These are phyloP conservation scores for Bicyclus anynana DNA, from an alignment of 1,140 invertebrate species.

Conservation along the genomic window DNA sequence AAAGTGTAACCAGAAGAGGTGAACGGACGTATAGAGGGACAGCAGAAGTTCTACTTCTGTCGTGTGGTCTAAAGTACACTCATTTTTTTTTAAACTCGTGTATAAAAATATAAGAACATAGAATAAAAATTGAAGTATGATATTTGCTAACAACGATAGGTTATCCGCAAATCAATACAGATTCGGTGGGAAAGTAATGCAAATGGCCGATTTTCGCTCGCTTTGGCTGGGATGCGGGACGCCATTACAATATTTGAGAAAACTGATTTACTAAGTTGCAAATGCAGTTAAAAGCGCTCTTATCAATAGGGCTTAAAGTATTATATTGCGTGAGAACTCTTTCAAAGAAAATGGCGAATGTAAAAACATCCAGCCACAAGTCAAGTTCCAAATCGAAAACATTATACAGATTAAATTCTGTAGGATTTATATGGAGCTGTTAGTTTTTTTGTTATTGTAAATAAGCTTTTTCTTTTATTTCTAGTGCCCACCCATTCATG, in stretches of 20 bases:
- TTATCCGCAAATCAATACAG: slow-evolving; percentile 32
- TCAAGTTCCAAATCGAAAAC: slow-evolving; percentile 67
- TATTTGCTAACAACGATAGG: background rate
- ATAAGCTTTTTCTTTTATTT: too few relatives aligned
- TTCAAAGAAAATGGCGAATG: slow-evolving; percentile 30
- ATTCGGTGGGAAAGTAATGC: slow-evolving; percentile 53
- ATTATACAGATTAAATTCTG: slow-evolving; percentile 67
- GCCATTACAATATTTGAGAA: slow-evolving; percentile 63
- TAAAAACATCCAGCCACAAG: slow-evolving; percentile 54
- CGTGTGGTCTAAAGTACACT: too few relatives aligned
- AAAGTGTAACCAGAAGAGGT: too few relatives aligned
- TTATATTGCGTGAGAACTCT: slow-evolving; percentile 16
- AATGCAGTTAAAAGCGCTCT: slow-evolving; percentile 3
- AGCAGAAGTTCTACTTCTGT: too few relatives aligned
- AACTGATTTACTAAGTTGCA: slow-evolving; percentile 36
- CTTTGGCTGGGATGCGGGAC: slow-evolving; percentile 44
- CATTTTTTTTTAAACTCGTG: background rate
- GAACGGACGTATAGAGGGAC: too few relatives aligned
- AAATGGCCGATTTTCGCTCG: slow-evolving; percentile 58
- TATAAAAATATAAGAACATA: background rate
- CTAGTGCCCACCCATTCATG: too few relatives aligned
- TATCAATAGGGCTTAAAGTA: slow-evolving; percentile 17
- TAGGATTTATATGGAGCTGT: slow-evolving; percentile 36
- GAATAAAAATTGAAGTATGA: background rate
- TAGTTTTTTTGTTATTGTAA: background rate